phyloP scores from a whole-genome alignment of 2,113 vertebrate genomes.

The Psophia crepitans region DNA sequence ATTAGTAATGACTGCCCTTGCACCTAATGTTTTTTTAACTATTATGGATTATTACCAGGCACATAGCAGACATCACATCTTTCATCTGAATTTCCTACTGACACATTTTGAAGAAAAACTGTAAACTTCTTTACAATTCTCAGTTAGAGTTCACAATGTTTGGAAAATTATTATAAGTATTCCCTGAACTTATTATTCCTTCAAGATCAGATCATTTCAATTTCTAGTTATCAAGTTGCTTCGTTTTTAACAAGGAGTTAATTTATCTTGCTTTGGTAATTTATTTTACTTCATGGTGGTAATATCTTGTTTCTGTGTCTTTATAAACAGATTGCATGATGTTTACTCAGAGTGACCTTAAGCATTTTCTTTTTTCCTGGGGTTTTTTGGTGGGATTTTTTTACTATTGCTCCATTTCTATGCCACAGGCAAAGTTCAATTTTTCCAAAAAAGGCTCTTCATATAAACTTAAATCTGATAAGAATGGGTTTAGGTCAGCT shows the following conservation, averaged over 20 bases:
- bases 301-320: background rate
- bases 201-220: background rate
- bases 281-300: background rate
- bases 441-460: background rate
- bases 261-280: slow-evolving; percentile 10
- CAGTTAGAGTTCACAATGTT: background rate
- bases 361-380: background rate
- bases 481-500: background rate
- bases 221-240: background rate
- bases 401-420: background rate
- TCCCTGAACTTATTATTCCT: background rate
- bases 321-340: background rate
- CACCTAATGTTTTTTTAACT: background rate
- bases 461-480: background rate
- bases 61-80: background rate
- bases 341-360: background rate
- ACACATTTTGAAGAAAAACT: background rate
- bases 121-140: background rate
- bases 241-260: background rate
- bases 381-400: background rate
- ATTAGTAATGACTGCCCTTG: background rate
- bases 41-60: background rate
- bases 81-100: background rate
- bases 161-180: background rate
- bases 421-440: background rate